Evolutionary conservation across 2,113 vertebrate genomes (phyloP).

Genomic region (Oreochromis niloticus): DNA sequence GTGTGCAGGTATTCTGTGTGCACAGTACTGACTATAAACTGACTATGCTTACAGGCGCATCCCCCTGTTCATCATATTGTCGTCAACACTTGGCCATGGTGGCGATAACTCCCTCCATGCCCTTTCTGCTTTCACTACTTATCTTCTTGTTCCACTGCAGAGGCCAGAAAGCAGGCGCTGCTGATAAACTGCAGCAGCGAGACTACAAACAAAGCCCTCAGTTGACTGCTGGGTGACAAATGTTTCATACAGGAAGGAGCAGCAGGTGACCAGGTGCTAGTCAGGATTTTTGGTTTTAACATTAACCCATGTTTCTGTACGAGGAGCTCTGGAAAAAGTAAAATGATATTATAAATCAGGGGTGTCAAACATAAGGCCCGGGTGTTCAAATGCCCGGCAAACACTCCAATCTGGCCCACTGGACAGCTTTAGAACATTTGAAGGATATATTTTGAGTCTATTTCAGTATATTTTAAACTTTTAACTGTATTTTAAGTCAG

Average conservation of each 20-base stretch:
- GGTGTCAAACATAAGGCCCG: background rate
- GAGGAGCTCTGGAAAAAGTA: rapidly evolving
- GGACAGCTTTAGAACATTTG: background rate
- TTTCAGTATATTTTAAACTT: background rate
- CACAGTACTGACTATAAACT: slow-evolving; percentile 56
- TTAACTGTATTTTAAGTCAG: background rate
- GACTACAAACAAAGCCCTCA: background rate
- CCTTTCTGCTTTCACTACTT: background rate
- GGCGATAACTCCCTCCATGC: background rate
- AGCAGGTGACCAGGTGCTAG: background rate
- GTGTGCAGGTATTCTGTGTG: background rate
- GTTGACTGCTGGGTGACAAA: background rate
- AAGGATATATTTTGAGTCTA: background rate
- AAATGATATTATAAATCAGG: background rate
- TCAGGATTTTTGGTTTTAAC: background rate
- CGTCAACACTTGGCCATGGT: slow-evolving; percentile 26
- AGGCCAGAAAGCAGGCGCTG: background rate
- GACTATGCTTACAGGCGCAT: slow-evolving; percentile 12
- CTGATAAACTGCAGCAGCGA: background rate
- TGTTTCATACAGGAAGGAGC: background rate
- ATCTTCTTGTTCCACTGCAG: background rate
- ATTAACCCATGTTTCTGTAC: background rate
- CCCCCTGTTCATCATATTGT: slow-evolving; percentile 29
- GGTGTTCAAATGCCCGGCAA: background rate
- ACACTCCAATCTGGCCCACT: background rate